Evolutionary conservation across 1,140 invertebrate genomes (phyloP).

Genomic region (Sarcophaga bullata): DNA sequence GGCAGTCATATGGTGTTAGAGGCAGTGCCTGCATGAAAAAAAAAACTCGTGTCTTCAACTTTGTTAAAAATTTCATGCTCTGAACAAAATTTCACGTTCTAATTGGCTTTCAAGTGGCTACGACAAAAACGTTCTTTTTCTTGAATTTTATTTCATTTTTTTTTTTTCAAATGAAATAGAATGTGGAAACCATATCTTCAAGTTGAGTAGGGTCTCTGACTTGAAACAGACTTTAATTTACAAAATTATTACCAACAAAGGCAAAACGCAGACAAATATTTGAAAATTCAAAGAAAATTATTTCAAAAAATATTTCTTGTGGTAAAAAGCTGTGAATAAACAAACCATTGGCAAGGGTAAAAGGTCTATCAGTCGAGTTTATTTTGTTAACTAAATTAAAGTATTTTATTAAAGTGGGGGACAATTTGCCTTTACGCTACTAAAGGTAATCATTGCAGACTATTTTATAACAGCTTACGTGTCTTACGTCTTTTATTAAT

Average conservation of each 20-base stretch:
- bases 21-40: not conserved
- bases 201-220: not conserved
- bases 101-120: not conserved
- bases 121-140: no score
- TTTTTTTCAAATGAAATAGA: no score
- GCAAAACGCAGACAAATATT: no score
- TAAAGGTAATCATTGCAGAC: no score
- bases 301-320: no score
- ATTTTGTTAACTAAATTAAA: not conserved
- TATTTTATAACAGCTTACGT: no score
- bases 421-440: not conserved
- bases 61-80: no score
- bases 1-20: not conserved
- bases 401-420: no score
- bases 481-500: no score
- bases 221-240: slow-evolving; percentile 6
- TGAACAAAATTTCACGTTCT: slow-evolving; percentile 21
- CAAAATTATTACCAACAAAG: not conserved
- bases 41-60: not conserved
- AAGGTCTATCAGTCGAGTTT: not conserved
- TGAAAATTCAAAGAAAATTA: not conserved
- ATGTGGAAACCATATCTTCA: no score
- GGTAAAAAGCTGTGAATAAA: not conserved
- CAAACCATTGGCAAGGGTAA: no score
- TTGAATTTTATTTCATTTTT: no score